Conservation (phyloP, 1,140 invertebrate species). For the Polypedilum pembai region DNA sequence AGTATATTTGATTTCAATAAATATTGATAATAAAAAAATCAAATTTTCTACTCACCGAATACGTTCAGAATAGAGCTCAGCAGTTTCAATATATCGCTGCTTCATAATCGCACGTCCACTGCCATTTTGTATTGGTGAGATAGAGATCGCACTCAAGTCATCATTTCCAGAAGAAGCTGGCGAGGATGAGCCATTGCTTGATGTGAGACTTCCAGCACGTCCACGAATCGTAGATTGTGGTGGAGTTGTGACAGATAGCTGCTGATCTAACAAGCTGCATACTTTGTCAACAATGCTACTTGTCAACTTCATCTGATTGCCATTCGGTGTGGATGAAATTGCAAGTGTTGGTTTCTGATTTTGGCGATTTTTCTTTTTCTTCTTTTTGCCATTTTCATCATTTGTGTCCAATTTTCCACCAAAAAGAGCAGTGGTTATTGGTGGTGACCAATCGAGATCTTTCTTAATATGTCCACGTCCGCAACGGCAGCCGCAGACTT, state of each 20-base stretch:
- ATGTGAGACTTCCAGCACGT: slow-evolving; percentile 58
- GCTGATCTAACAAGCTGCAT: slow-evolving; percentile 14
- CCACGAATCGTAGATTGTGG: slow-evolving; percentile 42
- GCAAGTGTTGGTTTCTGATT: slow-evolving; percentile 54
- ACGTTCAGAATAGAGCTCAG: slow-evolving; percentile 71
- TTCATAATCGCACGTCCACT: slow-evolving; percentile 33
- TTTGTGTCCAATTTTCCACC: slow-evolving; percentile 40
- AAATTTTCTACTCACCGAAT: slow-evolving; percentile 56
- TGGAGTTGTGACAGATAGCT: slow-evolving; percentile 35
- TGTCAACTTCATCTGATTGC: slow-evolving; percentile 28
- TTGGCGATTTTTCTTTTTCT: slow-evolving; percentile 59
- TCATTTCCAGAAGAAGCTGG: slow-evolving; percentile 60
- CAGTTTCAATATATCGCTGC: slow-evolving; percentile 50
- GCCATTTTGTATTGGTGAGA: slow-evolving; percentile 30
- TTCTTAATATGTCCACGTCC: slow-evolving; percentile 87
- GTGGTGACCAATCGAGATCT: slow-evolving; percentile 82
- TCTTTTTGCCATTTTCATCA: slow-evolving; percentile 58
- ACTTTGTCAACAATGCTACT: slow-evolving; percentile 20
- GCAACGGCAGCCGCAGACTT: slow-evolving; percentile 80
- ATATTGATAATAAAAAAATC: background rate
- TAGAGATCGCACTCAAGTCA: slow-evolving; percentile 45
- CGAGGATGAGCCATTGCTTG: slow-evolving; percentile 57
- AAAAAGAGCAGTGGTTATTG: slow-evolving; percentile 41
- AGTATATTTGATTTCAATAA: no score
- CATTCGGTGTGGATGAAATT: slow-evolving; percentile 38